phyloP scores from a whole-genome alignment of 2,888 invertebrate species.

The Lasioglossum lativentre region DNA sequence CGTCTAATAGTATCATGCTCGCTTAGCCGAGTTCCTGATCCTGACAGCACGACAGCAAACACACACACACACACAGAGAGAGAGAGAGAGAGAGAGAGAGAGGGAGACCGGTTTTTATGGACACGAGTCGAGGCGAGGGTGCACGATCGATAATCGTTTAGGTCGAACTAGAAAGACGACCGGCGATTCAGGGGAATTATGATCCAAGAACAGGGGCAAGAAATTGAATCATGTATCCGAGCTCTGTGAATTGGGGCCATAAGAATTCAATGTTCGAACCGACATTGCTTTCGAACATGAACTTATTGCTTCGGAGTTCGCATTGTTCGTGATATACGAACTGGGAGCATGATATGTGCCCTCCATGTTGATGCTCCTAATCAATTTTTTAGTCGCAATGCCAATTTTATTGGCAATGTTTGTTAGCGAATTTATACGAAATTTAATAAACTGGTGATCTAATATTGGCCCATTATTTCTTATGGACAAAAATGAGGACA shows the following conservation, averaged over 20 bases:
- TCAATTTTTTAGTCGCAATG: neutral
- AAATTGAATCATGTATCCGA: conserved; percentile 28
- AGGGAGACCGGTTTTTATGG: conserved; percentile 38
- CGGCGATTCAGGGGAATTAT: conserved; percentile 46
- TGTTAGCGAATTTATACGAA: neutral
- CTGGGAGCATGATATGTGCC: neutral
- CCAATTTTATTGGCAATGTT: neutral
- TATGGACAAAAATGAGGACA: no score
- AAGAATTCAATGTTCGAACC: conserved; percentile 1
- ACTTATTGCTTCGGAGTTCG: neutral
- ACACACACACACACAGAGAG: no score
- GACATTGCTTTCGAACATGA: neutral
- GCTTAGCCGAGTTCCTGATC: conserved; percentile 28
- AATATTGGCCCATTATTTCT: no score
- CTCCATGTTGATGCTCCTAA: neutral
- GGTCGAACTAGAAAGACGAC: conserved; percentile 27
- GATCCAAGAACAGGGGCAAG: conserved; percentile 21
- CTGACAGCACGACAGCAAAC: conserved; percentile 28
- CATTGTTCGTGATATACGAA: neutral
- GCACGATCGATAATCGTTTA: conserved; percentile 55
- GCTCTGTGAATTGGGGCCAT: conserved; percentile 21
- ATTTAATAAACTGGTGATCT: no score
- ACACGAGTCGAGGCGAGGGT: conserved; percentile 21
- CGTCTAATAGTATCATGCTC: conserved; percentile 13
- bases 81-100: no score